Percentiles rank a stretch among this genome's conserved stretches.
phyloP scores from a whole-genome alignment of 2,113 vertebrate genomes.

The Camelus bactrianus region DNA sequence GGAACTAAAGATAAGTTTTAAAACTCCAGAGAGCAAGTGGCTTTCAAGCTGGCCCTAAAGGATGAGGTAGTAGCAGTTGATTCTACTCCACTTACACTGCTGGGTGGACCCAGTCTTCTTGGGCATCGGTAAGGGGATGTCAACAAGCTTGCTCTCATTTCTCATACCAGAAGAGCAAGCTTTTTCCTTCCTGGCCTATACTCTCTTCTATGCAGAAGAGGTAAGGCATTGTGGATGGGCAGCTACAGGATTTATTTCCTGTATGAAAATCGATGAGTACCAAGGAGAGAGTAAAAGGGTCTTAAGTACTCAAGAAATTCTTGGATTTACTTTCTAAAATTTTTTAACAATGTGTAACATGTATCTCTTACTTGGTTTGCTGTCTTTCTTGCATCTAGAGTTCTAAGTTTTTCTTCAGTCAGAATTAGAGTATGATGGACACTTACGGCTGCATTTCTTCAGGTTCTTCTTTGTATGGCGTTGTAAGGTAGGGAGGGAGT shows the following conservation, averaged over 20 bases:
- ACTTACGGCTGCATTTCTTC: background rate
- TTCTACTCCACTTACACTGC: background rate
- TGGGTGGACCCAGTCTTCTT: background rate
- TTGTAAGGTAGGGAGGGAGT: background rate
- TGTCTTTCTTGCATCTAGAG: background rate
- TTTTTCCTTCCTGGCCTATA: background rate
- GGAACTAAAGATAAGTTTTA: background rate
- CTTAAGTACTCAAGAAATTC: background rate
- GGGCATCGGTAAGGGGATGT: background rate
- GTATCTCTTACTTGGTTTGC: background rate
- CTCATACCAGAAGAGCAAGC: background rate
- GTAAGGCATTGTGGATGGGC: background rate
- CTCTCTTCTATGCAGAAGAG: background rate
- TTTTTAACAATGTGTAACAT: background rate
- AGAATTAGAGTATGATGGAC: background rate
- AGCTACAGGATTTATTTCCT: background rate
- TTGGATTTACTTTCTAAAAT: background rate
- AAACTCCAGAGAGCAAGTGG: background rate
- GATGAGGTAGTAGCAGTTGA: background rate
- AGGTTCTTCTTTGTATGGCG: constrained; percentile 21
- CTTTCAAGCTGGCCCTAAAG: background rate
- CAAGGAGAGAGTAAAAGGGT: background rate
- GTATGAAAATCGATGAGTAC: background rate
- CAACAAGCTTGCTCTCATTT: background rate
- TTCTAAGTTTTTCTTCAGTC: background rate